These are phyloP conservation scores for Gerris buenoi DNA, from an alignment of 1,140 invertebrate genomes.

Conservation along the genomic window DNA sequence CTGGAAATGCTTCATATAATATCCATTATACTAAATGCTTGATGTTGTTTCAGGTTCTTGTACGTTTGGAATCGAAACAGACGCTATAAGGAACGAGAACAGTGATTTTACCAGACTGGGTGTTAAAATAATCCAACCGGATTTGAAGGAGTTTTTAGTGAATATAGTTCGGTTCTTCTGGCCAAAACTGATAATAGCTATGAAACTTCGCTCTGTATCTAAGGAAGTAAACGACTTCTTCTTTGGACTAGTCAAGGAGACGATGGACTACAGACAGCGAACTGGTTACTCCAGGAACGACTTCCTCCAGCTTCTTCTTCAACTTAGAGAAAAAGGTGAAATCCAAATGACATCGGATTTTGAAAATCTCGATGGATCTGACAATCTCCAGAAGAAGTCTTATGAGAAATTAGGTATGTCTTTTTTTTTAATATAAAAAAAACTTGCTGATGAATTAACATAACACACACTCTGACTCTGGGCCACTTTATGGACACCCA, in stretches of 20 bases:
- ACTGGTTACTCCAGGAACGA: slow-evolving; percentile 33
- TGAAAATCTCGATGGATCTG: too few species aligned
- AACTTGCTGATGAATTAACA: too few species aligned
- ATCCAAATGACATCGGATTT: too few species aligned
- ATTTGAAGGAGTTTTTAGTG: slow-evolving; percentile 20
- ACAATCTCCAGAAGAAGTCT: too few species aligned
- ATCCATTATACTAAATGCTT: too few species aligned
- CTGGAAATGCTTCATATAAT: too few species aligned
- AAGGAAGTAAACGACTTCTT: slow-evolving; percentile 31
- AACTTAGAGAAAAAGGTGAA: slow-evolving; percentile 15
- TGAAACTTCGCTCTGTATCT: slow-evolving; percentile 15
- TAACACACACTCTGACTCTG: too few species aligned
- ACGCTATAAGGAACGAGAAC: slow-evolving; percentile 32
- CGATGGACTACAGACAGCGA: slow-evolving; percentile 29
- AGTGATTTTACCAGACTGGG: slow-evolving; percentile 35
- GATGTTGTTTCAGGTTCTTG: slow-evolving; percentile 27
- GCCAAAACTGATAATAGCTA: slow-evolving; percentile 9
- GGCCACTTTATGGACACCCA: too few species aligned
- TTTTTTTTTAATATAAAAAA: too few species aligned
- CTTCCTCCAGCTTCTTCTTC: slow-evolving; percentile 24
- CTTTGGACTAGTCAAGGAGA: slow-evolving; percentile 30
- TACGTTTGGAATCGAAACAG: slow-evolving; percentile 38
- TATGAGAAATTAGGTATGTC: too few species aligned
- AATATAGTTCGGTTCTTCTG: slow-evolving; percentile 12
- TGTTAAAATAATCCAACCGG: slow-evolving; percentile 26